Percentiles rank a stretch among this genome's conserved stretches.
Evolutionary conservation across 1,140 invertebrate species (phyloP).

Genomic region (Drosophila virilis): DNA sequence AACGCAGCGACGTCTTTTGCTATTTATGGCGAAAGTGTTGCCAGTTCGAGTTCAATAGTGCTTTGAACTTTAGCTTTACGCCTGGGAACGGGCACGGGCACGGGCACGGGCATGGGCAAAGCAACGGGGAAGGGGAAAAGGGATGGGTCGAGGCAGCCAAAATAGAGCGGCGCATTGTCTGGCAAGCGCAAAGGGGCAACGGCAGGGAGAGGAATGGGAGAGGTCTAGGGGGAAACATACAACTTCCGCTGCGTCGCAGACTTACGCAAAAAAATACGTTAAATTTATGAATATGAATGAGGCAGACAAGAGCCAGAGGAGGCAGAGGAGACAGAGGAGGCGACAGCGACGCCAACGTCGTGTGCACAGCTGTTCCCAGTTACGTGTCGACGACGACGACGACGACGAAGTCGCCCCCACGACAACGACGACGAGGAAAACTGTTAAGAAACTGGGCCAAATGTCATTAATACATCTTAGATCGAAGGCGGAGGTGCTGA

Average conservation of each 20-base stretch:
- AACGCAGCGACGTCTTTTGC: conserved; percentile 38
- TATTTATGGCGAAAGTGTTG: conserved; percentile 82
- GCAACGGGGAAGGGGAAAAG: conserved; percentile 3
- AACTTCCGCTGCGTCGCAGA: conserved; percentile 62
- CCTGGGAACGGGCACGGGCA: conserved; percentile 22
- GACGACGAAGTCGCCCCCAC: conserved; percentile 37
- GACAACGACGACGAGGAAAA: conserved; percentile 21
- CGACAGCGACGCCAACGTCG: conserved; percentile 27
- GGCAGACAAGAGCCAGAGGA: conserved; percentile 7
- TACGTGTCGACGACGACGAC: conserved; percentile 14
- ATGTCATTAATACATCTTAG: conserved; percentile 80
- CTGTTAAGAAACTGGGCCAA: conserved; percentile 68
- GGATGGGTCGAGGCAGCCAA: conserved; percentile 50
- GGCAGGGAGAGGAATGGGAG: neutral
- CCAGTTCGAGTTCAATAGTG: conserved; percentile 73
- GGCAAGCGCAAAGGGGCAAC: neutral
- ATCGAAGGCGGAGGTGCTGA: conserved; percentile 53
- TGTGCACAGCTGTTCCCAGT: conserved; percentile 33
- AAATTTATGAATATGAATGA: conserved; percentile 83
- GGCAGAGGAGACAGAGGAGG: neutral
- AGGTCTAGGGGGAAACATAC: conserved; percentile 21
- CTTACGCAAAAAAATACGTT: conserved; percentile 67
- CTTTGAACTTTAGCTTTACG: conserved; percentile 75
- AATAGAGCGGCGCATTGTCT: conserved; percentile 80
- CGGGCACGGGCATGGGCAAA: neutral